These are phyloP conservation scores for Phaenicophaeus curvirostris DNA, from an alignment of 2,797 vertebrate species.

Conservation along the genomic window DNA sequence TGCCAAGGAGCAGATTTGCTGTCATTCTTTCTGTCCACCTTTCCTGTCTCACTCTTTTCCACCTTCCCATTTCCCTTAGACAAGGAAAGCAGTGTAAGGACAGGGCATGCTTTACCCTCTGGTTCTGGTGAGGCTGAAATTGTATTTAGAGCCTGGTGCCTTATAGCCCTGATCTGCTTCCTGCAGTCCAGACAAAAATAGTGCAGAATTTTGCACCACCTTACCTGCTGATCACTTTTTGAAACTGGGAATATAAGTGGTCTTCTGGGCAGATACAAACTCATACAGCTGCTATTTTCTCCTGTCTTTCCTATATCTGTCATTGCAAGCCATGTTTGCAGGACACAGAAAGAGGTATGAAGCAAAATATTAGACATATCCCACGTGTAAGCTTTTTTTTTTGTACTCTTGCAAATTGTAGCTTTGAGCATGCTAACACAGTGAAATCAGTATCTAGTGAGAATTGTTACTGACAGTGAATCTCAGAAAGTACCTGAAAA, in stretches of 20 bases:
- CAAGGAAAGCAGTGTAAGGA: background rate
- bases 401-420: background rate
- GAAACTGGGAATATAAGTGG: background rate
- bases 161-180: background rate
- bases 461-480: background rate
- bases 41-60: background rate
- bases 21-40: background rate
- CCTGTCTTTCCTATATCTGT: background rate
- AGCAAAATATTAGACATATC: background rate
- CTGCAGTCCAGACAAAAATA: background rate
- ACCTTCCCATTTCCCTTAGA: background rate
- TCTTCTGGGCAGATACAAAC: background rate
- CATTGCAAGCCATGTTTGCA: background rate
- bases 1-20: background rate
- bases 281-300: background rate
- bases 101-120: background rate
- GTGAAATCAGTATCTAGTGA: background rate
- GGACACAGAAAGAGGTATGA: background rate
- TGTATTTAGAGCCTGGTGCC: background rate
- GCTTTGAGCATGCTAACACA: background rate
- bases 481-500: background rate
- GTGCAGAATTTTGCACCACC: background rate
- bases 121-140: background rate
- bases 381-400: background rate
- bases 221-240: background rate